These are phyloP conservation scores for Bombylius major DNA, from an alignment of 2,888 invertebrate genomes.

Conservation along the genomic window DNA sequence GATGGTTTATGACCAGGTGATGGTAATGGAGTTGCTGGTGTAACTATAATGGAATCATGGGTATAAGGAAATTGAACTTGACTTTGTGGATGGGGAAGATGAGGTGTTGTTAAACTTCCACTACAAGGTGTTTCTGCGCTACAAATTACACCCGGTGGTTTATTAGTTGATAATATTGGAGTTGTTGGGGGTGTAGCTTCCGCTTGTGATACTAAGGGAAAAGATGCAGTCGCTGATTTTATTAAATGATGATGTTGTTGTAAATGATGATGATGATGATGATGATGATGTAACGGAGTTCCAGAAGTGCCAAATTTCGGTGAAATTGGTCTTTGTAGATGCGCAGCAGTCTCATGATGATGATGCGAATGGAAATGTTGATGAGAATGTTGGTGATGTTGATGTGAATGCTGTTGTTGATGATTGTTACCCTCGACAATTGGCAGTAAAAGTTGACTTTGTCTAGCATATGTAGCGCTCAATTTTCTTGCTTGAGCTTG, in stretches of 20 bases:
- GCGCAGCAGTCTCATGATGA: neutral
- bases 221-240: constrained; percentile 35
- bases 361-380: constrained; percentile 11
- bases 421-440: constrained; percentile 34
- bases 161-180: constrained; percentile 14
- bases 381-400: constrained; percentile 16
- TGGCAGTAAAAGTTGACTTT: constrained; percentile 36
- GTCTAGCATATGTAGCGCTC: constrained; percentile 34
- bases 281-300: constrained; percentile 9
- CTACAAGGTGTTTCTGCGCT: constrained; percentile 18
- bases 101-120: constrained; percentile 9
- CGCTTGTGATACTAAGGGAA: constrained; percentile 34
- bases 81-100: constrained; percentile 1
- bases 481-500: constrained; percentile 30
- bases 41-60: constrained; percentile 35
- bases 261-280: constrained; percentile 11
- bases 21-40: constrained; percentile 36
- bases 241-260: constrained; percentile 29
- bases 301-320: neutral
- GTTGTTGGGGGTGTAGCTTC: constrained; percentile 32
- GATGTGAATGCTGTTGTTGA: constrained; percentile 10
- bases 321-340: constrained; percentile 1
- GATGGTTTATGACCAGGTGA: constrained; percentile 30
- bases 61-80: constrained; percentile 15
- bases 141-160: neutral